Conservation (phyloP, 2,797 vertebrate genomes). For the Channallabes apus region DNA sequence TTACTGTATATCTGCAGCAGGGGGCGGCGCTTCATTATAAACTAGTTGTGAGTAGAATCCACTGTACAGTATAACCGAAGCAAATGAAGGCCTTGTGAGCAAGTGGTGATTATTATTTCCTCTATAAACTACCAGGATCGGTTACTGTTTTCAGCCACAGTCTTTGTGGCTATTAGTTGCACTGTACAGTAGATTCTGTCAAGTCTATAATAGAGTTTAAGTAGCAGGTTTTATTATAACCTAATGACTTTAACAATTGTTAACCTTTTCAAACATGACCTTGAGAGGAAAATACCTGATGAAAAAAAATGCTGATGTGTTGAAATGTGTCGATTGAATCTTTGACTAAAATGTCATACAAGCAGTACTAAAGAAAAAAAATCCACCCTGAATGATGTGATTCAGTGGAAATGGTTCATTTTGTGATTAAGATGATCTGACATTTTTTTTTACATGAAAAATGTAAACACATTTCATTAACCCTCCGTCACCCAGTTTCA, state of each 20-base stretch:
- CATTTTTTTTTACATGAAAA: too few species aligned
- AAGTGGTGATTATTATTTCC: not conserved
- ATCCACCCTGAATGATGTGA: not conserved
- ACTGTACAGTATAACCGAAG: not conserved
- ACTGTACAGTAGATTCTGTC: not conserved
- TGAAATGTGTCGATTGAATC: not conserved
- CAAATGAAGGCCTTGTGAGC: not conserved
- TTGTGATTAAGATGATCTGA: not conserved
- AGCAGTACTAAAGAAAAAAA: not conserved
- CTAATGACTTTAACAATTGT: not conserved
- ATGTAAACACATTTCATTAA: not conserved
- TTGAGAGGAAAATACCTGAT: not conserved
- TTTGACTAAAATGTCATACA: not conserved
- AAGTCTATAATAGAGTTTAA: not conserved
- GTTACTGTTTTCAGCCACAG: not conserved
- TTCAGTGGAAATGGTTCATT: not conserved
- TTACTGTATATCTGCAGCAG: slow-evolving; percentile 40
- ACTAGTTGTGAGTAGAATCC: not conserved
- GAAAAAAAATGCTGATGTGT: not conserved
- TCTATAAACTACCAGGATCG: not conserved
- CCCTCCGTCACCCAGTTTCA: too few species aligned
- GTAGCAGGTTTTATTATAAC: not conserved
- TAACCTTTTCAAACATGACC: not conserved
- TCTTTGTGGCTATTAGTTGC: not conserved
- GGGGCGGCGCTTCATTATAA: slow-evolving; percentile 36